phyloP scores from a whole-genome alignment of 2,113 vertebrate species.

The Ptychochromis oligacanthus region DNA sequence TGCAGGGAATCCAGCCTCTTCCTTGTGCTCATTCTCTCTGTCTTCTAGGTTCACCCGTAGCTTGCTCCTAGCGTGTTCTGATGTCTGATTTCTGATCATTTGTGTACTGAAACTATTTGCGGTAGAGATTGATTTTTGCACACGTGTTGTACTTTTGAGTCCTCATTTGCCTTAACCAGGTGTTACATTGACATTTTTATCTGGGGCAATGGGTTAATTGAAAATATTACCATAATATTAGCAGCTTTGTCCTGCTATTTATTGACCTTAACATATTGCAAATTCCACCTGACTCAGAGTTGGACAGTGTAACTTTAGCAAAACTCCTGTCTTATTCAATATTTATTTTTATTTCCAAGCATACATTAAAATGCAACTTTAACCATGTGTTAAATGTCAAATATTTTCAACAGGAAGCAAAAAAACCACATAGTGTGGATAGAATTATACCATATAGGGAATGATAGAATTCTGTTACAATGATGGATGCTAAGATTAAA shows the following conservation, averaged over 20 bases:
- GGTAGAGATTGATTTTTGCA: background rate
- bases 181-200: background rate
- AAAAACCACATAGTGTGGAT: background rate
- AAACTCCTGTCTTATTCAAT: background rate
- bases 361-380: background rate
- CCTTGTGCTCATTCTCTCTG: background rate
- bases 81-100: background rate
- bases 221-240: background rate
- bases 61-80: fast-evolving
- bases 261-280: background rate
- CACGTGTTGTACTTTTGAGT: background rate
- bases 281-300: background rate
- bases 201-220: background rate
- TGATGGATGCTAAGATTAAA: background rate
- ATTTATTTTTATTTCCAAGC: background rate
- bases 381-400: background rate
- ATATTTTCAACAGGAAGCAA: background rate
- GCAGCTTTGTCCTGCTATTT: background rate
- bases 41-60: background rate
- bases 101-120: background rate
- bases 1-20: too few relatives aligned
- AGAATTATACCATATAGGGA: background rate
- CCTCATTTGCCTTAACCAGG: background rate
- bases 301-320: background rate
- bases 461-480: background rate